Conservation (phyloP, 2,888 invertebrate species). For the Lomographa bimaculata region DNA sequence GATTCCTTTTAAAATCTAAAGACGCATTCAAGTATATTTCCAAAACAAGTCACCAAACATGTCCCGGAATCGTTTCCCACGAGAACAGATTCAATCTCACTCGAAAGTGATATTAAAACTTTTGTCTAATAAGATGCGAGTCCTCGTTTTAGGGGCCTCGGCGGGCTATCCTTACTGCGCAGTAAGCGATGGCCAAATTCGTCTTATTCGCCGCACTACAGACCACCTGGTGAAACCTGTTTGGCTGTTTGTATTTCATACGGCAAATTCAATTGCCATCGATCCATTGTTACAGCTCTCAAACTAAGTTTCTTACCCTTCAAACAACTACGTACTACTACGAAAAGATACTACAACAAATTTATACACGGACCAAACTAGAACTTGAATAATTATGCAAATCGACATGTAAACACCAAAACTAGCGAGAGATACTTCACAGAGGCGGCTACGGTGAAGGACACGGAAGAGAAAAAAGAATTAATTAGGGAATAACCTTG, state of each 20-base stretch:
- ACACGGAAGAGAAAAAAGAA: conserved; percentile 31
- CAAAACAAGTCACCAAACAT: neutral
- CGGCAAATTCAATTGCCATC: conserved; percentile 31
- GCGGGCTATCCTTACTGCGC: conserved; percentile 30
- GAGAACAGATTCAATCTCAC: conserved; percentile 5
- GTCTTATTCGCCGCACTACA: conserved; percentile 31
- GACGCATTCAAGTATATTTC: no score
- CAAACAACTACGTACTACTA: conserved; percentile 30
- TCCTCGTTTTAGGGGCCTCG: conserved; percentile 28
- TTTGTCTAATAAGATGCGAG: conserved; percentile 29
- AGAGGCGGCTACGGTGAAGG: conserved; percentile 4
- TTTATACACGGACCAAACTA: conserved; percentile 24
- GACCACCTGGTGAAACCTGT: conserved; percentile 38
- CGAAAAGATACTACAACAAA: conserved; percentile 14
- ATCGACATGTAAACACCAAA: conserved; percentile 29
- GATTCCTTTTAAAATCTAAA: no score
- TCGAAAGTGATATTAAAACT: conserved; percentile 13
- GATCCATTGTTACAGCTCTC: conserved; percentile 35
- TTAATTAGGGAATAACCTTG: conserved; percentile 36
- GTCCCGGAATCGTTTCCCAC: neutral
- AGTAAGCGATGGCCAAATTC: conserved; percentile 27
- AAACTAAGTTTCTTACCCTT: conserved; percentile 29
- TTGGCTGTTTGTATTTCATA: conserved; percentile 35
- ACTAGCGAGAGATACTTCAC: no score
- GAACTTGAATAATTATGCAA: conserved; percentile 33